Evolutionary conservation across 1,140 invertebrate genomes (phyloP).

Genomic region (Caenorhabditis brenneri): DNA sequence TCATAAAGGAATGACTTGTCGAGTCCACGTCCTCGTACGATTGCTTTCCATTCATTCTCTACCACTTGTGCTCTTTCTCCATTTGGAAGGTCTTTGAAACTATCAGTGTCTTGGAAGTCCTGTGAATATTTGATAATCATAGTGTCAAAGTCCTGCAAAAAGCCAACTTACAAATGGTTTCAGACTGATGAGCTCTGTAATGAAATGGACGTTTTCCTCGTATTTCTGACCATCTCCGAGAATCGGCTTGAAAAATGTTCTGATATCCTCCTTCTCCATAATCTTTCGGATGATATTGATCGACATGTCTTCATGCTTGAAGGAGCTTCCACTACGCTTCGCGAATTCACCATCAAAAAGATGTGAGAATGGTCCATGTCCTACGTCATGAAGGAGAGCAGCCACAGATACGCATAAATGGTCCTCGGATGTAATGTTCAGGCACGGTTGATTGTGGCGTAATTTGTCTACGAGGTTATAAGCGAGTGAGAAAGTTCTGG

Average conservation of each 20-base stretch:
- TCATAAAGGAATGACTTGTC: constrained; percentile 57
- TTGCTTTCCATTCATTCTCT: neutral
- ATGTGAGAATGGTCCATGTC: constrained; percentile 58
- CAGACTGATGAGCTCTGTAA: neutral
- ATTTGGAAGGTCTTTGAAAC: neutral
- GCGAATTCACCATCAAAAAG: constrained; percentile 52
- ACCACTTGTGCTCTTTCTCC: neutral
- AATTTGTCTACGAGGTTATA: constrained; percentile 40
- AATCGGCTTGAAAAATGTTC: neutral
- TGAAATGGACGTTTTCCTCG: neutral
- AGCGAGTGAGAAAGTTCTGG: constrained; percentile 52
- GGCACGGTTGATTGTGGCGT: constrained; percentile 5
- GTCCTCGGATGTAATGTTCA: constrained; percentile 47
- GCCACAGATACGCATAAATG: constrained; percentile 52
- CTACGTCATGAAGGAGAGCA: constrained; percentile 54
- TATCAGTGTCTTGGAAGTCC: neutral
- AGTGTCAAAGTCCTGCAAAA: no score
- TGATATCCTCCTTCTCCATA: constrained; percentile 33
- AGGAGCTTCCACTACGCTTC: neutral
- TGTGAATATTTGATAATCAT: no score
- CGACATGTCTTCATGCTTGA: constrained; percentile 47
- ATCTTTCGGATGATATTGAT: constrained; percentile 25
- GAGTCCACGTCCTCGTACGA: constrained; percentile 12
- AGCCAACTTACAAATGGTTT: no score
- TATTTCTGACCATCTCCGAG: neutral